Conservation (phyloP, 2,113 vertebrate genomes). For the Engraulis encrasicolus region DNA sequence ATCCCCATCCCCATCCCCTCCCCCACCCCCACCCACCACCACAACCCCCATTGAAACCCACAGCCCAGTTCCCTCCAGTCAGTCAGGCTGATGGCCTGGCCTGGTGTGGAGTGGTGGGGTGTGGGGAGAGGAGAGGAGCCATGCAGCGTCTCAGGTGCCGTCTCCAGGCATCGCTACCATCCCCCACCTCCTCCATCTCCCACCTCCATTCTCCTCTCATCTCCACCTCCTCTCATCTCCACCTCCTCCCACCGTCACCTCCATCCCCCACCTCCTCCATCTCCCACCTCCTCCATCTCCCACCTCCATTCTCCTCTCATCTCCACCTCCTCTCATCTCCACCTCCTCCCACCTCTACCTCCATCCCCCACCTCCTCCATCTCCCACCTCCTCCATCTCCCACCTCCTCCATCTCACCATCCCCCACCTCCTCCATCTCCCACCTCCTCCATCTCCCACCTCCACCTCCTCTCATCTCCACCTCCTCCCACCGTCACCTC, state of each 20-base stretch:
- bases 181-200: constrained; percentile 15
- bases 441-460: constrained; percentile 1
- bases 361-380: constrained; percentile 7
- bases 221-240: no score
- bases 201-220: background rate
- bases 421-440: constrained; percentile 15
- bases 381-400: constrained; percentile 1
- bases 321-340: no score
- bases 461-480: background rate
- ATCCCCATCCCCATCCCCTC: no score
- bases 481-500: background rate
- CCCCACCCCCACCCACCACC: no score
- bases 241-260: no score
- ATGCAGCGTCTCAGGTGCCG: background rate
- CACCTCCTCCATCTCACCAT: no score
- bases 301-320: background rate
- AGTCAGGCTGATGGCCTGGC: constrained; percentile 22
- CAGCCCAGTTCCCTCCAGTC: constrained; percentile 46
- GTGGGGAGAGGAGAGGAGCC: no score
- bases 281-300: constrained; percentile 15
- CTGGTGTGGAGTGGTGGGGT: no score
- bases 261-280: background rate
- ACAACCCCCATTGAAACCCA: constrained; percentile 53
- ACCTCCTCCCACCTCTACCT: no score
- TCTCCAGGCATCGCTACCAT: no score